Conservation (phyloP, 2,797 vertebrate species). For the Emys orbicularis region DNA sequence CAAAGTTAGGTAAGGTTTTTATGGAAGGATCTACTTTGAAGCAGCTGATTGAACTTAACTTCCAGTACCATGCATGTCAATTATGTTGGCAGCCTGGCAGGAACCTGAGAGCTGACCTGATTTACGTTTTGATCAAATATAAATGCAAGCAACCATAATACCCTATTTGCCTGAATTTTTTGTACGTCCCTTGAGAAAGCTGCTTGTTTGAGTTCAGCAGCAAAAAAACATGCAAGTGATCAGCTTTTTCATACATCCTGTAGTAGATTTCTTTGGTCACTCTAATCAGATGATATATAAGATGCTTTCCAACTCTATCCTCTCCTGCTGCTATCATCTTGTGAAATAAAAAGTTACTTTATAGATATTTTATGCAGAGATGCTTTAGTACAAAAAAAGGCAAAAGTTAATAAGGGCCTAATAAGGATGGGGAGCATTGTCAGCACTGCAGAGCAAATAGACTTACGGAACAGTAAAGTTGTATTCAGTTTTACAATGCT, state of each 20-base stretch:
- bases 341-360: constrained; percentile 9
- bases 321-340: background rate
- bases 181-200: background rate
- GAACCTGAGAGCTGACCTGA: background rate
- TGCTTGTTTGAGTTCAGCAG: background rate
- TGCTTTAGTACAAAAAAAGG: background rate
- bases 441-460: constrained; percentile 3
- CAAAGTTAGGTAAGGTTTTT: background rate
- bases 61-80: background rate
- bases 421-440: background rate
- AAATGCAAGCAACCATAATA: background rate
- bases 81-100: background rate
- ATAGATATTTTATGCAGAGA: background rate
- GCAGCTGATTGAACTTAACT: constrained; percentile 23
- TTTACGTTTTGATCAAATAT: constrained; percentile 33
- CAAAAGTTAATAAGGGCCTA: background rate
- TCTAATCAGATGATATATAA: fast-evolving
- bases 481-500: background rate
- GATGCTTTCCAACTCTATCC: constrained; percentile 6
- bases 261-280: background rate
- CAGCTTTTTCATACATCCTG: background rate
- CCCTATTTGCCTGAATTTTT: constrained; percentile 9
- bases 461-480: background rate
- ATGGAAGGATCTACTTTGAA: background rate
- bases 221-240: fast-evolving